Percentiles rank a stretch among this genome's conserved stretches.
Evolutionary conservation across 2,888 invertebrate genomes (phyloP).

Genomic region (Colostygia pectinataria): DNA sequence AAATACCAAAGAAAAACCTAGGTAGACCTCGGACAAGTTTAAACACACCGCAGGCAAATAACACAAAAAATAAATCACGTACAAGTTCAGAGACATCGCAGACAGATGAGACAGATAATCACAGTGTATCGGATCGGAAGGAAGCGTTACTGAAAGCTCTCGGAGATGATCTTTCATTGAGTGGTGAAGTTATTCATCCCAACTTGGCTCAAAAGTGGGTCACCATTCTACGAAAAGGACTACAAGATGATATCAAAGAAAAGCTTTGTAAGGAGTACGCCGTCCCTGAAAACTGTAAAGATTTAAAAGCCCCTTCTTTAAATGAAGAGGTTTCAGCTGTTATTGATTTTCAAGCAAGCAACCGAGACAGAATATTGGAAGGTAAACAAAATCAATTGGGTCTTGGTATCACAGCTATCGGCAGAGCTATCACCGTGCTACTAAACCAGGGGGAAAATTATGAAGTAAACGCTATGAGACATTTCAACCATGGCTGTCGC

Average conservation of each 20-base stretch:
- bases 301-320: conserved; percentile 17
- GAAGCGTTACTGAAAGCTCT: conserved; percentile 12
- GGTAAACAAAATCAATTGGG: conserved; percentile 18
- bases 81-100: conserved; percentile 3
- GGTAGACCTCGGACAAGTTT: neutral
- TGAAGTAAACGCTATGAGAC: conserved; percentile 12
- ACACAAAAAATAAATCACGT: conserved; percentile 2
- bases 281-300: conserved; percentile 19
- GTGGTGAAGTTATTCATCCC: conserved; percentile 10
- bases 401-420: conserved; percentile 21
- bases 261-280: conserved; percentile 13
- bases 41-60: neutral
- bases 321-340: conserved; percentile 15
- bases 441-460: conserved; percentile 9
- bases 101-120: neutral
- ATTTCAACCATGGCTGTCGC: conserved; percentile 18
- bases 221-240: conserved; percentile 12
- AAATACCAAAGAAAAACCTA: neutral
- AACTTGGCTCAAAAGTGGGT: conserved; percentile 13
- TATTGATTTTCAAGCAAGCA: neutral
- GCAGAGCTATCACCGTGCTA: conserved; percentile 13
- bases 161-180: conserved; percentile 11
- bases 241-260: conserved; percentile 2
- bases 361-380: conserved; percentile 12
- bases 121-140: neutral